These are phyloP conservation scores for Cyphomyrus discorhynchus DNA, from an alignment of 2,113 vertebrate genomes.

Conservation along the genomic window DNA sequence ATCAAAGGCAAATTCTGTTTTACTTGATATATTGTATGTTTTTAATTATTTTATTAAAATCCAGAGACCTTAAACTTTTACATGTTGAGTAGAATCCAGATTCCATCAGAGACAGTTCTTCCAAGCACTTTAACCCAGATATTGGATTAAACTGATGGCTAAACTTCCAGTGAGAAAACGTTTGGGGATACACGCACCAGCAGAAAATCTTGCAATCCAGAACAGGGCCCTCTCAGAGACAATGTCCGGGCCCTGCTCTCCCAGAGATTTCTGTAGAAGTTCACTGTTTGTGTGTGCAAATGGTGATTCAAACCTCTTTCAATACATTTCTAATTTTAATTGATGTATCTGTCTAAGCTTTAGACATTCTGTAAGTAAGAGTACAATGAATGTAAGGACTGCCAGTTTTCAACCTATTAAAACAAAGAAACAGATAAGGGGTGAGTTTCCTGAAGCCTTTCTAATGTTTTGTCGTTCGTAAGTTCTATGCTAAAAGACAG, in stretches of 20 bases:
- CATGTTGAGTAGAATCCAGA: not conserved
- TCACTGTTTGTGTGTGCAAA: conserved; percentile 94
- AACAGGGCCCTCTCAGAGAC: conserved; percentile 25
- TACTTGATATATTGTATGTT: not conserved
- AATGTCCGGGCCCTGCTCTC: conserved; percentile 94
- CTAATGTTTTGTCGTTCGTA: no score
- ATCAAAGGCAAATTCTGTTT: not conserved
- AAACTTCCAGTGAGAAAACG: conserved; percentile 64
- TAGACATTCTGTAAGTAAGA: not conserved
- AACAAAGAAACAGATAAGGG: not conserved
- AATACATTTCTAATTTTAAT: not conserved
- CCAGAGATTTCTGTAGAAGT: conserved; percentile 98
- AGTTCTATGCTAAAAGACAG: no score
- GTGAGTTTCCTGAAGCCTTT: no score
- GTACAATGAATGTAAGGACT: not conserved
- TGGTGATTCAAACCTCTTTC: conserved; percentile 29
- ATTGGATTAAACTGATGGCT: not conserved
- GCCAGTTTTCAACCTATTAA: not conserved
- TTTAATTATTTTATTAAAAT: not conserved
- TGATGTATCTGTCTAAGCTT: not conserved
- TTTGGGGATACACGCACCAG: not conserved
- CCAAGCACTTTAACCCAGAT: not conserved
- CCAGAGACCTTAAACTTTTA: not conserved
- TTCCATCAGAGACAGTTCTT: not conserved
- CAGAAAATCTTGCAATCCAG: not conserved